phyloP scores from a whole-genome alignment of 2,888 invertebrate species.

The Ptilodon capucinus region DNA sequence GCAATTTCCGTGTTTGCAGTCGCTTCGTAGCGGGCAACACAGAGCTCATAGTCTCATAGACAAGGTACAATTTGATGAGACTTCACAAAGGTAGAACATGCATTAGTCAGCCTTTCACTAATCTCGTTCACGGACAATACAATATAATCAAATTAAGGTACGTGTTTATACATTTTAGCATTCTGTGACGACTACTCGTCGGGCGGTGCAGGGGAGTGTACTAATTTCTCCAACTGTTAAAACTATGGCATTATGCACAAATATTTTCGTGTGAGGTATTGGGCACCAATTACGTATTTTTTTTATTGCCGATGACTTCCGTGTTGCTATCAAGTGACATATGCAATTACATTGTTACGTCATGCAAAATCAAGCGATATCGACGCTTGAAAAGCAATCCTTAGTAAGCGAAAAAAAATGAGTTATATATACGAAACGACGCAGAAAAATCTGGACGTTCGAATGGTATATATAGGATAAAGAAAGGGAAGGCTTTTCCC shows the following conservation, averaged over 20 bases:
- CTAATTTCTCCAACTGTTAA: conserved; percentile 50
- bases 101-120: conserved; percentile 55
- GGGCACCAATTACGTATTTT: conserved; percentile 46
- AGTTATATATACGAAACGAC: too few species aligned
- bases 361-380: too few species aligned
- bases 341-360: conserved; percentile 26
- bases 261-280: conserved; percentile 44
- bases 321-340: conserved; percentile 25
- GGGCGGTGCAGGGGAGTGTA: conserved; percentile 67
- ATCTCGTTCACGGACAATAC: conserved; percentile 51
- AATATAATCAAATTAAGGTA: conserved; percentile 40
- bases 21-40: conserved; percentile 32
- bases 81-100: conserved; percentile 63
- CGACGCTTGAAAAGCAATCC: too few species aligned
- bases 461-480: too few species aligned
- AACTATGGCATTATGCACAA: conserved; percentile 59
- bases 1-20: not conserved
- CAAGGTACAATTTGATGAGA: conserved; percentile 41
- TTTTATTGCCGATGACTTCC: conserved; percentile 32
- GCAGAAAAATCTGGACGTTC: too few species aligned
- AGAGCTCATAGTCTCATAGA: conserved; percentile 34
- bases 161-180: conserved; percentile 51
- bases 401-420: too few species aligned
- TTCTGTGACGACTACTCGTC: conserved; percentile 58
- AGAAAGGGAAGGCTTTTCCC: too few species aligned